Evolutionary conservation across 2,113 vertebrate genomes (phyloP), one percentile per base, ranked within the genome.

Genomic region (Mesoclemmys tuberculata): DNA sequence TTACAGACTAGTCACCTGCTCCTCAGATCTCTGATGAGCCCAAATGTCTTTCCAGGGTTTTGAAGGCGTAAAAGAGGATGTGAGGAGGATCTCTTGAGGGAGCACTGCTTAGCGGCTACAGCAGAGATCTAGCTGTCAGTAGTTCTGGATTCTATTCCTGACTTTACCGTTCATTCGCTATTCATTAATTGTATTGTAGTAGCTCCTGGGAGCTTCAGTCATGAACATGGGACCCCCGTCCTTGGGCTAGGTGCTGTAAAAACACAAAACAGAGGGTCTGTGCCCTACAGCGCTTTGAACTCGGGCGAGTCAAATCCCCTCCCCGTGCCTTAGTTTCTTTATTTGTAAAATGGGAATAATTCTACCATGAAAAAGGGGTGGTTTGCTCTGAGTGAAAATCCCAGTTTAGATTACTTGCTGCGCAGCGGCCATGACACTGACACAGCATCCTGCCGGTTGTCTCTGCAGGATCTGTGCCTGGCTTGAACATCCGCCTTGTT

Each of bases 371-470:
- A 3, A 58, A 27, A 26, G 11, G 29, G 56, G 24, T 10, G 29
- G 24, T 29, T 11, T 9, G 10, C 10, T 58, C 56, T 26, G 10
- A 12, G 29, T 58, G 56, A 29, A 27, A 29, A 58, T 58, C 27
- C 27, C 56, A 27, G 56, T 29, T 29, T 58, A 29, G 56, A 58
- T 26, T 12, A 14, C 14, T 31, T 29, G 75, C 22, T 6, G 24
- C 10, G 24, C 38, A 46, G 75, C 6, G 14, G 27, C 13, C 22
- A 22, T 2, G n/a, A 49, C 68, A 10, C 38, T 0, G 1, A 5
- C 55, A 56, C 92, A 46, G 88, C 6, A 3, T 29, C 18, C 29
- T 2, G 12, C 88, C 19, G 1, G 0, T 44, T 0, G 1, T 31
- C 38, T 49, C 79, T 46, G 84, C 26, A 9, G 83, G 52, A 21